Evolutionary conservation across 1,140 invertebrate genomes (phyloP), one percentile per base, ranked within the genome.

Genomic region (Aphelenchoides besseyi): DNA sequence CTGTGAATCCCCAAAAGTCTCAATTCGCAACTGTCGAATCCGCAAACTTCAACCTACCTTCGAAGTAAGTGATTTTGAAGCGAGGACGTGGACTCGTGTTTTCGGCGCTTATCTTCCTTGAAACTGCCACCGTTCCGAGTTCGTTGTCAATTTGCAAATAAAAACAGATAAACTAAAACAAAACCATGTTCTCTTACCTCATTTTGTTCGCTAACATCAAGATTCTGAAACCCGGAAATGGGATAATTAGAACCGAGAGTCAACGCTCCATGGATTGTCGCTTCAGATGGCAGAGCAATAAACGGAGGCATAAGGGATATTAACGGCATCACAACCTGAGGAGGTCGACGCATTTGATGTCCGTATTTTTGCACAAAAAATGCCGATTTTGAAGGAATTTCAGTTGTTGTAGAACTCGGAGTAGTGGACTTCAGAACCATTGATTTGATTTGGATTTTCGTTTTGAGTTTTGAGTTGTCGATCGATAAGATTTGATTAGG

Each of bases 11-110:
- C n/a, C n/a, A n/a, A n/a, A 18, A n/a, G n/a, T n/a, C n/a, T n/a
- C n/a, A n/a, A n/a, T n/a, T n/a, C n/a, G n/a, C n/a, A 33, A 41
- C 48, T 29, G 48, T 55, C 32, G 48, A 55, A 33, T 66, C 48
- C 16, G 48, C 12, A 33, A 26, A 26, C 28, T 52, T 52, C 2
- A 23, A 23, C n/a, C n/a, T n/a, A n/a, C n/a, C 41, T 16, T 48
- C 41, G 41, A 48, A 48, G 41, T 48, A 48, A 12, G 41, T 48
- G 41, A 48, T 23, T 23, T 48, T 48, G 41, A 48, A 48, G 41
- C 41, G 41, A 48, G 41, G 41, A 48, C 41, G 41, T 12, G 41
- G 41, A 48, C 41, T 12, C 12, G 41, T 16, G 41, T 48, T 12
- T 48, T 23, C 41, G 41, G 12, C 41, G 41, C 23, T 48, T 48